Evolutionary conservation across 1,140 invertebrate species (phyloP).

Genomic region (Drosophila carrolli): DNA sequence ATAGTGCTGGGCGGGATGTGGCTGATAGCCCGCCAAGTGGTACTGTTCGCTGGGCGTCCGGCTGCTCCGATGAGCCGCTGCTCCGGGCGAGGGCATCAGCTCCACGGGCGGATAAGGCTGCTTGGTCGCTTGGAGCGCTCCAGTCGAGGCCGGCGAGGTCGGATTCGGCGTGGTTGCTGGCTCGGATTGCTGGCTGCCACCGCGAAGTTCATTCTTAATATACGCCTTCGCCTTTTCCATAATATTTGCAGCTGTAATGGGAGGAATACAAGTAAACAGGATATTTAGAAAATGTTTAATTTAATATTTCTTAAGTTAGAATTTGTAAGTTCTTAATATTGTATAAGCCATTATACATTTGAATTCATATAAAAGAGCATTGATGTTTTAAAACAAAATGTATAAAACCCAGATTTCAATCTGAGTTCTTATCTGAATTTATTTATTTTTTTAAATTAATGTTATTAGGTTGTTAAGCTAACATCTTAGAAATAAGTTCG

Average conservation of each 20-base stretch:
- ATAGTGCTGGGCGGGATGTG: conserved; percentile 49
- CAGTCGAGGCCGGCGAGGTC: conserved; percentile 28
- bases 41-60: conserved; percentile 39
- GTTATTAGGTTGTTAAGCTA: no score
- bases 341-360: no score
- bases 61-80: conserved; percentile 34
- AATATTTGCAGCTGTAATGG: conserved; percentile 66
- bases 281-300: neutral
- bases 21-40: conserved; percentile 26
- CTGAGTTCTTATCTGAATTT: no score
- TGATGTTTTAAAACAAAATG: no score
- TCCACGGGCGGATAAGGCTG: conserved; percentile 43
- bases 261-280: neutral
- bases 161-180: conserved; percentile 45
- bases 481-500: no score
- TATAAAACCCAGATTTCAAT: no score
- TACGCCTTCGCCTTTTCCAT: conserved; percentile 88
- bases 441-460: no score
- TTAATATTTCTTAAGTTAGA: neutral
- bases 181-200: conserved; percentile 72
- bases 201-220: conserved; percentile 86
- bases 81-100: conserved; percentile 65
- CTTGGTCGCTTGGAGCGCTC: conserved; percentile 27
- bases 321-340: no score
- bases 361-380: no score